Evolutionary conservation across 2,797 vertebrate genomes (phyloP), one percentile per base, ranked within the genome.

Genomic region (Podargus strigoides): DNA sequence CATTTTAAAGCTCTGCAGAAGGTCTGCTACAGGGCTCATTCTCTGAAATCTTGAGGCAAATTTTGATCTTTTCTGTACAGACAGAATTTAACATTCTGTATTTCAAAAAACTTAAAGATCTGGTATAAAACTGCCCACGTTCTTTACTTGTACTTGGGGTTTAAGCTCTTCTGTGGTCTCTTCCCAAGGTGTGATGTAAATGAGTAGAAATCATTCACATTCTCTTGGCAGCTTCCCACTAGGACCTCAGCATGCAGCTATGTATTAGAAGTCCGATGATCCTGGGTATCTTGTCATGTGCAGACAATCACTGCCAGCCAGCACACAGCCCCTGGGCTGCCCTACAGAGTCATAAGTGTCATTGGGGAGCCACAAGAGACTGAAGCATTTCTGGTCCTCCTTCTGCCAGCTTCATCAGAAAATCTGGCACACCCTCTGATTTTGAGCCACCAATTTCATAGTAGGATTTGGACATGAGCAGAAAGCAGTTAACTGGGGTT

Each of bases 1-100:
- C n/a, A 72, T 63, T 95, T 75, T 69, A 78, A 91, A 81, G 59
- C 34, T 36, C 41, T 37, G 34, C 12, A 87, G 56, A 60, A 74
- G 12, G 39, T 64, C 42, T 63, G 67, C 22, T 73, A 46, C 7
- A 44, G 34, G 42, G 42, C 30, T 79, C 30, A 69, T 84, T 41
- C 30, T 60, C 23, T 90, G 67, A 89, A 92, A 64, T 66, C n/a
- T 60, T 73, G 36, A 21, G n/a, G 50, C 7, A 85, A 56, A 34
- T 78, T 66, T 46, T 62, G 8, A 30, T 56, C 4, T 76, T 84
- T 84, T 81, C 22, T 72, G 28, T 67, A 46, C 27, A 84, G 7
- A 13, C 16, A 55, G 46, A 89, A 80, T 76, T 70, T 69, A 46
- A 67, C 39, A n/a, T 44, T 87, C 56, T 49, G 6, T 41, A 68